phyloP scores from a whole-genome alignment of 2,113 vertebrate genomes.

The Marmota flaviventris region DNA sequence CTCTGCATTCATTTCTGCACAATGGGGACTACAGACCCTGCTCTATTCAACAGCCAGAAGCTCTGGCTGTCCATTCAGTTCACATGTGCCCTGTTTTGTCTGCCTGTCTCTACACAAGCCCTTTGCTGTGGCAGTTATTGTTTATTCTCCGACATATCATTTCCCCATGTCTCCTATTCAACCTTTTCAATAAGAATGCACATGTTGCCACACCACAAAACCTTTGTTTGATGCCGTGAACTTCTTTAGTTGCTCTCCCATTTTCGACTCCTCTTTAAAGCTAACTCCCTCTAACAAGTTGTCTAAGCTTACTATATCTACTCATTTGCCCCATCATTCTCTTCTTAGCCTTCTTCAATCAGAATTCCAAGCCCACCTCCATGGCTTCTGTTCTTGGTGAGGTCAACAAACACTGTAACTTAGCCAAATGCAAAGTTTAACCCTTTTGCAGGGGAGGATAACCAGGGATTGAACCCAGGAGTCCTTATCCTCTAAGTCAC shows the following conservation, averaged over 20 bases:
- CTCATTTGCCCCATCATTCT: not conserved
- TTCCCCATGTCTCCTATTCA: not conserved
- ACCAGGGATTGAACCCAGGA: too few species aligned
- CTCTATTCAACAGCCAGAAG: rapidly evolving
- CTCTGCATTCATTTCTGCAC: not conserved
- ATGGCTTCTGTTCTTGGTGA: not conserved
- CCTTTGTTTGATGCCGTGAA: not conserved
- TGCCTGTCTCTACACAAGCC: not conserved
- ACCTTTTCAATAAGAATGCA: not conserved
- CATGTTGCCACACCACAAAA: not conserved
- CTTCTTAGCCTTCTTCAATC: rapidly evolving
- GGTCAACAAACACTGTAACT: not conserved
- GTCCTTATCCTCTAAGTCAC: too few species aligned
- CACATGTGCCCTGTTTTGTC: rapidly evolving
- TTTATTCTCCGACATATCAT: not conserved
- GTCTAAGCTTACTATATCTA: not conserved
- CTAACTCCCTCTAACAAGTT: not conserved
- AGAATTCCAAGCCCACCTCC: rapidly evolving
- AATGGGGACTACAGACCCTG: rapidly evolving
- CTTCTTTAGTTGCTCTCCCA: not conserved
- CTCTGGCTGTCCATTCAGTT: not conserved
- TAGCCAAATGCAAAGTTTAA: not conserved
- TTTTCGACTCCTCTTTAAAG: not conserved
- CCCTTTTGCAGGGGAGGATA: too few species aligned
- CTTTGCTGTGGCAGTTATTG: not conserved